phyloP scores from a whole-genome alignment of 1,140 invertebrate genomes.

The Meloidogyne chitwoodi region DNA sequence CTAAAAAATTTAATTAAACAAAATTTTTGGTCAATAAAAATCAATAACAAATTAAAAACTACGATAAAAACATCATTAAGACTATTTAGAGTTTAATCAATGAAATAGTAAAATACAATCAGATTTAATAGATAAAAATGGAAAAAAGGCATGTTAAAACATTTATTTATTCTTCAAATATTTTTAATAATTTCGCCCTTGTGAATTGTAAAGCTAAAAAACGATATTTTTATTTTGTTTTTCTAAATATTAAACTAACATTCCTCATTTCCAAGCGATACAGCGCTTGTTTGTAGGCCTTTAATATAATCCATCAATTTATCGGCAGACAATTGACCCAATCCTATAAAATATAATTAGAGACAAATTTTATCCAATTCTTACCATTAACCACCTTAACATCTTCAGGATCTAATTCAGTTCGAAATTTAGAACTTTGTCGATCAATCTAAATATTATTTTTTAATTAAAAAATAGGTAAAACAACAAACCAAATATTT shows the following conservation, averaged over 20 bases:
- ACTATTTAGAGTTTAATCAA: neutral
- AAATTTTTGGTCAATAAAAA: no score
- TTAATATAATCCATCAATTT: slow-evolving; percentile 44
- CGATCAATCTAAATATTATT: slow-evolving; percentile 3
- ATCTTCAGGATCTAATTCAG: slow-evolving; percentile 40
- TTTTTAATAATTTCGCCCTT: slow-evolving; percentile 34
- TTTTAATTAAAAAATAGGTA: slow-evolving; percentile 5
- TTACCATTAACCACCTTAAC: slow-evolving; percentile 42
- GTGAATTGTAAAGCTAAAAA: slow-evolving; percentile 33
- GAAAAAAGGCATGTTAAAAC: neutral
- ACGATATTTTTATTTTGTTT: neutral
- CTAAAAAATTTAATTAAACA: neutral
- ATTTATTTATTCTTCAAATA: slow-evolving; percentile 12
- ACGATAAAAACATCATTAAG: no score
- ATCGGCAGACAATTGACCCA: slow-evolving; percentile 42
- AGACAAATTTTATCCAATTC: neutral
- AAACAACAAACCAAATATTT: slow-evolving; percentile 26
- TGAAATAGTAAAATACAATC: neutral
- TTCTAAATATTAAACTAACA: slow-evolving; percentile 11
- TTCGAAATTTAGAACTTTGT: slow-evolving; percentile 26
- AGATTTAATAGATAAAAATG: neutral
- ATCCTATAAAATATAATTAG: slow-evolving; percentile 24
- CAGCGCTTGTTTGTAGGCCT: slow-evolving; percentile 24
- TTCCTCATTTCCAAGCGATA: slow-evolving; percentile 33
- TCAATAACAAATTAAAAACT: no score